Conservation (phyloP, 1,140 invertebrate genomes). For the Whitmania pigra region DNA sequence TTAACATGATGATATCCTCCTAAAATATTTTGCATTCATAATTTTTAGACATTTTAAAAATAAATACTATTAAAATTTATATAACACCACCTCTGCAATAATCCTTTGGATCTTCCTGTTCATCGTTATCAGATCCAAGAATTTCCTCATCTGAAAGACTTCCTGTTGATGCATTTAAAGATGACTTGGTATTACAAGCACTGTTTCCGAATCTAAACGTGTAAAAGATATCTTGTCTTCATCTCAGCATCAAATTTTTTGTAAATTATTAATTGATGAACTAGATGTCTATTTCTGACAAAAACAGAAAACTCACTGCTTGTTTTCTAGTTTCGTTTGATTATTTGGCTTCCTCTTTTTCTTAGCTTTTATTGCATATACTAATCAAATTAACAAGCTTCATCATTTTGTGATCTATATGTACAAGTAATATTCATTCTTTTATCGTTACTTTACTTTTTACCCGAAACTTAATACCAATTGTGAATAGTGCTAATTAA, state of each 20-base stretch:
- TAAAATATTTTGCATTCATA: conserved; percentile 30
- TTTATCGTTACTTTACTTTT: too few relatives aligned
- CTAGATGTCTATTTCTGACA: neutral
- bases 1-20: conserved; percentile 93
- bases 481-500: too few relatives aligned
- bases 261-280: neutral
- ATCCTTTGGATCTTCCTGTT: conserved; percentile 85
- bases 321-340: neutral
- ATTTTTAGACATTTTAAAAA: neutral
- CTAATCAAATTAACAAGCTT: neutral
- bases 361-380: conserved; percentile 9
- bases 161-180: conserved; percentile 5
- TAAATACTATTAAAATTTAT: neutral
- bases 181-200: neutral
- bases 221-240: neutral
- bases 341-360: conserved; percentile 9
- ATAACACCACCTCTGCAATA: conserved; percentile 62
- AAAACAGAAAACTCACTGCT: neutral
- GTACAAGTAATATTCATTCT: too few relatives aligned
- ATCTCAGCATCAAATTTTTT: neutral
- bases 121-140: conserved; percentile 56
- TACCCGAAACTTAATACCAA: too few relatives aligned
- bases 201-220: neutral
- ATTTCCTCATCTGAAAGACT: conserved; percentile 49
- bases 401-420: too few relatives aligned